These are phyloP conservation scores for Podarcis lilfordi DNA, from an alignment of 2,797 vertebrate genomes.

Conservation along the genomic window DNA sequence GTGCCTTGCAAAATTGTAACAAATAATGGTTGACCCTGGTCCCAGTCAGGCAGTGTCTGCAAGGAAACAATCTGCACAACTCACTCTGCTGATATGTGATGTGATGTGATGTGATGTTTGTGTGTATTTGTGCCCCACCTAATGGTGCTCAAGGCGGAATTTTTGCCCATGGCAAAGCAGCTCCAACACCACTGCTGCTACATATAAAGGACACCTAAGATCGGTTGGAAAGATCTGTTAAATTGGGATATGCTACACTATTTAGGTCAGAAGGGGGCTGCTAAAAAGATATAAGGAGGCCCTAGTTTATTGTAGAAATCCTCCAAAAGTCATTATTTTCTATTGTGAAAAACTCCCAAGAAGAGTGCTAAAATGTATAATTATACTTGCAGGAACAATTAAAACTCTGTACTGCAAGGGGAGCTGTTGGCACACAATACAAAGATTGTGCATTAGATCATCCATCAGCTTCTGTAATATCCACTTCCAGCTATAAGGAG, in stretches of 20 bases:
- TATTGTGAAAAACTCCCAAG: conserved; percentile 58
- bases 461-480: conserved; percentile 71
- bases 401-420: conserved; percentile 76
- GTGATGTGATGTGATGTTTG: too few species aligned
- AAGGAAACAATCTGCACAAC: neutral
- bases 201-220: neutral
- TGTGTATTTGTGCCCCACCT: neutral
- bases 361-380: conserved; percentile 60
- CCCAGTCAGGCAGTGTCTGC: neutral
- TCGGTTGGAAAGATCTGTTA: conserved; percentile 26
- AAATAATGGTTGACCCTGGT: neutral
- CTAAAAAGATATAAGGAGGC: conserved; percentile 49
- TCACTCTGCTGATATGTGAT: neutral
- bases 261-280: conserved; percentile 36
- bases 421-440: conserved; percentile 81
- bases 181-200: neutral
- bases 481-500: conserved; percentile 79
- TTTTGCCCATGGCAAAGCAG: neutral
- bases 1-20: too few species aligned
- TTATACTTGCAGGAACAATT: conserved; percentile 75
- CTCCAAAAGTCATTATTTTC: conserved; percentile 50
- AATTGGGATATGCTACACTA: conserved; percentile 28
- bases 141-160: neutral
- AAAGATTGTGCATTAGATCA: conserved; percentile 70
- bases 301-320: conserved; percentile 47